These are phyloP conservation scores for Napeogenes sylphis DNA, from an alignment of 2,888 invertebrate genomes.

Conservation along the genomic window DNA sequence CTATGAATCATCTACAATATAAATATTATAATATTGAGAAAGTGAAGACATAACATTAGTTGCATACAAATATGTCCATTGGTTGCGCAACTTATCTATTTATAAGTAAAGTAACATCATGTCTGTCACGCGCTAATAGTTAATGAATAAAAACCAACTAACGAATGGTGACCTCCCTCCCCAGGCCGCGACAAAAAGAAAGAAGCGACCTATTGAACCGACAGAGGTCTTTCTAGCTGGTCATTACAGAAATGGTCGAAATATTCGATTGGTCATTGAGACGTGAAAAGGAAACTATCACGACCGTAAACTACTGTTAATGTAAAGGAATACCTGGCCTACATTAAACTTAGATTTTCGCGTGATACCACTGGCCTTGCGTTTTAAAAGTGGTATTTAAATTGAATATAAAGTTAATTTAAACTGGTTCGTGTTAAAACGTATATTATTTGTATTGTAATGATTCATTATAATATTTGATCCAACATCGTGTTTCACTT, in stretches of 20 bases:
- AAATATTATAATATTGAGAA: constrained; percentile 43
- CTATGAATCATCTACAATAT: no score
- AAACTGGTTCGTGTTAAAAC: constrained; percentile 56
- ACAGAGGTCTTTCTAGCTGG: constrained; percentile 47
- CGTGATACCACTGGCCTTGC: constrained; percentile 69
- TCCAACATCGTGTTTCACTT: constrained; percentile 17
- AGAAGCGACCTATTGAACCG: constrained; percentile 50
- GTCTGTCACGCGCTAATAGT: constrained; percentile 55
- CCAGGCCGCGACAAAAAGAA: constrained; percentile 33
- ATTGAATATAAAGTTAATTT: constrained; percentile 59
- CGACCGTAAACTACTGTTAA: constrained; percentile 64
- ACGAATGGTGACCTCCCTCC: constrained; percentile 40
- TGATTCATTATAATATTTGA: constrained; percentile 52
- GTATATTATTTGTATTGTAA: constrained; percentile 43
- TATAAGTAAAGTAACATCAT: constrained; percentile 48
- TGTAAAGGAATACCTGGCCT: constrained; percentile 65
- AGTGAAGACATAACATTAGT: constrained; percentile 58
- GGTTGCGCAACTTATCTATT: constrained; percentile 63
- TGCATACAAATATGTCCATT: constrained; percentile 62
- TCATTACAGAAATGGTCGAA: constrained; percentile 55
- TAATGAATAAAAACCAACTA: constrained; percentile 47
- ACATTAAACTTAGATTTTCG: constrained; percentile 70
- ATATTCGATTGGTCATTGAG: constrained; percentile 57
- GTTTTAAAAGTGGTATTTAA: constrained; percentile 62
- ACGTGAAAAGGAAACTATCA: constrained; percentile 73